Conservation (phyloP, 2,888 invertebrate genomes). For the Nasonia oneida region DNA sequence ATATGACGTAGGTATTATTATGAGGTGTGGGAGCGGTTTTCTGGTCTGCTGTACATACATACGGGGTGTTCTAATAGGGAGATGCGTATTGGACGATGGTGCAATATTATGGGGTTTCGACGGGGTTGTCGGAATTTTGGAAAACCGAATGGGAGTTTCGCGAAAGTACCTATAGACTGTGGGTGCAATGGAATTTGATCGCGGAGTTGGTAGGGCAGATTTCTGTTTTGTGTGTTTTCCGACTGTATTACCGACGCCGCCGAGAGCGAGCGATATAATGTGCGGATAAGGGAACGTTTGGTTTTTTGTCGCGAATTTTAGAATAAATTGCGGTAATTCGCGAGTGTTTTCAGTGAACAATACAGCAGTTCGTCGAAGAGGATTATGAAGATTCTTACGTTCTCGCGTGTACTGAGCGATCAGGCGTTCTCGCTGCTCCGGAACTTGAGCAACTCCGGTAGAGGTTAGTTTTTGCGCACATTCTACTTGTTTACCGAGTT, state of each 20-base stretch:
- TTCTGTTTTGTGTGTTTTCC: not conserved
- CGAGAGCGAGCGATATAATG: no score
- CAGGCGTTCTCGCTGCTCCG: constrained; percentile 34
- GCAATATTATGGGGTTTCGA: no score
- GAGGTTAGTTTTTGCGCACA: constrained; percentile 55
- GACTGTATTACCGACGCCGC: no score
- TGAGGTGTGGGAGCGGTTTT: not conserved
- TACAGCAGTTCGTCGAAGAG: not conserved
- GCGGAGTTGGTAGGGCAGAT: not conserved
- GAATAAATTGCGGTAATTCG: not conserved
- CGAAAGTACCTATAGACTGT: no score
- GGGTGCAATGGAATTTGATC: not conserved
- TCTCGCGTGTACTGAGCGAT: constrained; percentile 27
- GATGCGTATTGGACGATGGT: no score
- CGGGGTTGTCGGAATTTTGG: no score
- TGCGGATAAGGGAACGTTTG: not conserved
- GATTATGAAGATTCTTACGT: constrained; percentile 43
- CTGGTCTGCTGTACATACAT: no score
- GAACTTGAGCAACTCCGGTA: constrained; percentile 22
- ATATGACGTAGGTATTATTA: not conserved
- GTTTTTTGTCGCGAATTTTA: no score
- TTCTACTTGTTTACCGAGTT: not conserved
- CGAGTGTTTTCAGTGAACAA: not conserved
- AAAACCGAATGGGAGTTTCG: no score
- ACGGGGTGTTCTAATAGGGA: no score